phyloP scores from a whole-genome alignment of 35 echinoderm and acorn worm genomes.

The Amphiura filiformis region DNA sequence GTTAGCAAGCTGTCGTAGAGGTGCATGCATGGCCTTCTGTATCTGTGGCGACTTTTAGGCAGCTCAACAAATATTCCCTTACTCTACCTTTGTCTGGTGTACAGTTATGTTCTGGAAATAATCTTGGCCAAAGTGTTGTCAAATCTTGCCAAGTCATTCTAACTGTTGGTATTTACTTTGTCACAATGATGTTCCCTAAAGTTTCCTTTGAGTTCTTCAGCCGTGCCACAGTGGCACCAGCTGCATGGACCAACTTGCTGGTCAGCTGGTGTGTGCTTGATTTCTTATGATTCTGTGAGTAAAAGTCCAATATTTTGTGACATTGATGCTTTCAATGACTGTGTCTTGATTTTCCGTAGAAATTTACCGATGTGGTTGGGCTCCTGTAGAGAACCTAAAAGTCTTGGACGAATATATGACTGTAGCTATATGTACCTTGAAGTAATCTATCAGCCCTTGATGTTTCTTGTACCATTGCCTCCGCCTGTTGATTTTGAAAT shows the following conservation, averaged over 20 bases:
- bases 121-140: background rate
- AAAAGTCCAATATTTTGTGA: too few relatives aligned
- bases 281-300: too few relatives aligned
- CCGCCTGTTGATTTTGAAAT: too few relatives aligned
- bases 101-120: background rate
- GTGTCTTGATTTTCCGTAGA: too few relatives aligned
- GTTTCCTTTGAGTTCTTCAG: background rate
- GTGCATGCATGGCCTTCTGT: too few relatives aligned
- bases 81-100: background rate
- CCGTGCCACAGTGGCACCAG: constrained; percentile 3
- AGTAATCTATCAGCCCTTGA: too few relatives aligned
- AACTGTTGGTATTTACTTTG: background rate
- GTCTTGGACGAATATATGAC: background rate
- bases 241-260: constrained; percentile 6
- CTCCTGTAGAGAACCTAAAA: background rate
- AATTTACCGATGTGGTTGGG: too few relatives aligned
- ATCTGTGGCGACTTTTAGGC: background rate
- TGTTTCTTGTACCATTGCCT: too few relatives aligned
- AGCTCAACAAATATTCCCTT: background rate
- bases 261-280: background rate
- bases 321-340: too few relatives aligned
- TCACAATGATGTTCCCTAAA: background rate
- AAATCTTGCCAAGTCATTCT: constrained; percentile 8
- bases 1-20: too few relatives aligned
- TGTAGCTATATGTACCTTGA: too few relatives aligned